Percentiles rank a stretch among this genome's conserved stretches.
These are phyloP conservation scores for Dendrocincla fuliginosa DNA, from an alignment of 2,797 vertebrate genomes.

Conservation along the genomic window DNA sequence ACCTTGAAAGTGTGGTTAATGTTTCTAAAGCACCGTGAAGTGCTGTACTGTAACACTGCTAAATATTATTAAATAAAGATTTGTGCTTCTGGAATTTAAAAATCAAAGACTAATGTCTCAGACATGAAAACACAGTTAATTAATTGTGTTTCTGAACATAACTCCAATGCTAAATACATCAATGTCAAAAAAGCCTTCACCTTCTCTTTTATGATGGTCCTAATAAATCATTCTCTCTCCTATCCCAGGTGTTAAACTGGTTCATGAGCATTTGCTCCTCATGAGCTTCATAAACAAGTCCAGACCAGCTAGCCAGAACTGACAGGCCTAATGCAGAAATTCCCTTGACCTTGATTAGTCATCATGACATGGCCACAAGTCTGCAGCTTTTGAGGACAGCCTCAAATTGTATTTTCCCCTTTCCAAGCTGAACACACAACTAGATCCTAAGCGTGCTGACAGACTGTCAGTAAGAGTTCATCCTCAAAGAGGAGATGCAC, in stretches of 20 bases:
- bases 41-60: not conserved
- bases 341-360: not conserved
- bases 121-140: not conserved
- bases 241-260: not conserved
- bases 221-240: not conserved
- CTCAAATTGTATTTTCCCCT: not conserved
- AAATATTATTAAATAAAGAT: not conserved
- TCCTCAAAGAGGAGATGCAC: not conserved
- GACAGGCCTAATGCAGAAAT: not conserved
- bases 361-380: not conserved
- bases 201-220: not conserved
- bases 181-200: not conserved
- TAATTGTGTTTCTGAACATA: not conserved
- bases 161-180: not conserved
- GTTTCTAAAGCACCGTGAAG: not conserved
- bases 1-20: not conserved
- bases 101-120: not conserved
- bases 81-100: not conserved
- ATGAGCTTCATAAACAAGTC: not conserved
- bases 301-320: not conserved
- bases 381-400: not conserved
- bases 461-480: not conserved
- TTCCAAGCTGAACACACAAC: not conserved
- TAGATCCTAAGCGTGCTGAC: not conserved
- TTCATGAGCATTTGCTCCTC: not conserved